Percentiles rank a stretch among this genome's conserved stretches.
These are phyloP conservation scores for Trigoniulus corallinus DNA, from an alignment of 1,140 invertebrate genomes.

Conservation along the genomic window DNA sequence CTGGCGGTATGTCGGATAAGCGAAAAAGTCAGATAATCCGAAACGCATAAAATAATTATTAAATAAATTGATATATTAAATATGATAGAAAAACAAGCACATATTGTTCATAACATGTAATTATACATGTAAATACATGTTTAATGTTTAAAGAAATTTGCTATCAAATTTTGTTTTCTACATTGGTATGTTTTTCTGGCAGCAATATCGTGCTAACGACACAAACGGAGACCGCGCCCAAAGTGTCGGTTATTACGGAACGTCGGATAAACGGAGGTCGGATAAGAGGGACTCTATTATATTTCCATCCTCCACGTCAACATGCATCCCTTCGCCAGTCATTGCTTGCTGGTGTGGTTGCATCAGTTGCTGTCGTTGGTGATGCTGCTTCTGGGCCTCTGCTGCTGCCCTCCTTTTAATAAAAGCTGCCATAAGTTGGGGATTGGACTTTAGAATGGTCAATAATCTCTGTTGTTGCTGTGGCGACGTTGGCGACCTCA, in stretches of 20 bases:
- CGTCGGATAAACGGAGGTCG: conserved; percentile 77
- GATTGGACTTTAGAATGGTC: conserved; percentile 82
- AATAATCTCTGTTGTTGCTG: conserved; percentile 87
- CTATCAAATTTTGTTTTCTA: conserved; percentile 83
- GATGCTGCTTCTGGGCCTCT: conserved; percentile 26
- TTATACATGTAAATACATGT: conserved; percentile 93
- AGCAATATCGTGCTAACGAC: too few relatives aligned
- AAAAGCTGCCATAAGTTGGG: conserved; percentile 89
- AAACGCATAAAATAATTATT: too few relatives aligned
- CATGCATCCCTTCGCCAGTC: conserved; percentile 11
- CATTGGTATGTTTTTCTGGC: conserved; percentile 80
- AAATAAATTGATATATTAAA: too few relatives aligned
- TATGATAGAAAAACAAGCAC: too few relatives aligned
- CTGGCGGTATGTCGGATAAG: too few relatives aligned
- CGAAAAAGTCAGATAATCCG: too few relatives aligned
- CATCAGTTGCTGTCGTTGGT: conserved; percentile 26
- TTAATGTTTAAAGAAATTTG: too few relatives aligned
- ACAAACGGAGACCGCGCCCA: too few relatives aligned
- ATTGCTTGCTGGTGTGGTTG: conserved; percentile 25
- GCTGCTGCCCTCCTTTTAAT: conserved; percentile 79
- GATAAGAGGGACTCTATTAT: conserved; percentile 35
- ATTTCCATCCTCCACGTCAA: conserved; percentile 11
- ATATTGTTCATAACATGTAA: too few relatives aligned
- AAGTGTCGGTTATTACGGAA: conserved; percentile 86
- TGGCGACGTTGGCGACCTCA: conserved; percentile 71